Conservation (phyloP, 2,113 vertebrate species). For the Felis chaus region DNA sequence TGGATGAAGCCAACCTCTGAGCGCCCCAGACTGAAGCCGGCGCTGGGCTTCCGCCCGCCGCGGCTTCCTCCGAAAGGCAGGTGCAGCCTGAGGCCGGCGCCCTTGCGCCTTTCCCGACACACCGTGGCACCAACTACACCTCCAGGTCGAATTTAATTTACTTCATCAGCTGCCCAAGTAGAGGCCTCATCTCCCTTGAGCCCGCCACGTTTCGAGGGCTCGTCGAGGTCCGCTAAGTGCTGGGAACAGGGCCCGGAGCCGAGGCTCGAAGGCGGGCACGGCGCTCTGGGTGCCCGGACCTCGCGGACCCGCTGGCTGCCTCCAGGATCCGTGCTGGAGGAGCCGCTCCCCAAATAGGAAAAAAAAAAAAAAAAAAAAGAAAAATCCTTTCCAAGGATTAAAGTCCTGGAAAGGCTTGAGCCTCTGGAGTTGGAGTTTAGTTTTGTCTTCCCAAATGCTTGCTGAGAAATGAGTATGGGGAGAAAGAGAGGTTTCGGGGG, state of each 20-base stretch:
- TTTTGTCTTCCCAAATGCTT: neutral
- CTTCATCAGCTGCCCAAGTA: neutral
- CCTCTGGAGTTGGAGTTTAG: rapidly evolving
- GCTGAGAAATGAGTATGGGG: neutral
- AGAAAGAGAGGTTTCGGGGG: neutral
- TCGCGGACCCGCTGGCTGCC: neutral
- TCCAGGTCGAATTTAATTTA: neutral
- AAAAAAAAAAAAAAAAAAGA: too few relatives aligned
- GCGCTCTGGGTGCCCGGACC: neutral
- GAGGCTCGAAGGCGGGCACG: neutral
- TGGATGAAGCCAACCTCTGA: neutral
- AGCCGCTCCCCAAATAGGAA: neutral
- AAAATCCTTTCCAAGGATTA: neutral
- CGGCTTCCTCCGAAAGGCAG: neutral
- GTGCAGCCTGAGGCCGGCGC: neutral
- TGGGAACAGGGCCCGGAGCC: neutral
- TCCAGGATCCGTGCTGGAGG: neutral
- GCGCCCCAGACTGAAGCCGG: neutral
- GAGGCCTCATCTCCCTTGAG: neutral
- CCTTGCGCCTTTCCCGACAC: neutral
- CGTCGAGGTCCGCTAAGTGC: neutral
- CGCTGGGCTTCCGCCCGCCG: neutral
- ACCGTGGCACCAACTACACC: neutral
- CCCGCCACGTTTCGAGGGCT: neutral
- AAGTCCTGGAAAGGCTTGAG: neutral